Evolutionary conservation across 2,888 invertebrate genomes (phyloP).

Genomic region (Dolomedes plantarius): DNA sequence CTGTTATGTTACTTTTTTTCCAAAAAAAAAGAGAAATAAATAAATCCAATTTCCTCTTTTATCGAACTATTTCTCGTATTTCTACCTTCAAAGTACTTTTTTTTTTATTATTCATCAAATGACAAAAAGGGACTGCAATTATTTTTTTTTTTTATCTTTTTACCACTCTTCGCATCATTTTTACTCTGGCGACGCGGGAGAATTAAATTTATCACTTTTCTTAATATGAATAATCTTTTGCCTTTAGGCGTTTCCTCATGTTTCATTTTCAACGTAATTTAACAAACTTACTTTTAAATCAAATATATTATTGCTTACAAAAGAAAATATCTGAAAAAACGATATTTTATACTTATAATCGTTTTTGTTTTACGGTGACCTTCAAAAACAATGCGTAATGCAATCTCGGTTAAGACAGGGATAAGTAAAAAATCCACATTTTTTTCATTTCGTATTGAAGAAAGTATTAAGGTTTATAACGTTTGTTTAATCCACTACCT

Average conservation of each 20-base stretch:
- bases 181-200: not conserved
- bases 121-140: conserved; percentile 2
- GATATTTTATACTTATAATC: not conserved
- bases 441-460: too few species aligned
- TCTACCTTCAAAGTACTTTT: not conserved
- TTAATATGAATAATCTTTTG: not conserved
- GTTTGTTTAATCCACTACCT: too few species aligned
- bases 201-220: conserved; percentile 1
- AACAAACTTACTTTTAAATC: not conserved
- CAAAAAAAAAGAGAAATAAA: too few species aligned
- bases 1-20: too few species aligned
- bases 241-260: not conserved
- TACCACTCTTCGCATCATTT: not conserved
- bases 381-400: too few species aligned
- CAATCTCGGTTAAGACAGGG: too few species aligned
- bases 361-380: too few species aligned
- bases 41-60: not conserved
- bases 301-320: not conserved
- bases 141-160: not conserved
- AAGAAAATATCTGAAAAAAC: not conserved
- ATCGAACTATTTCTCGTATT: not conserved
- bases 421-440: too few species aligned
- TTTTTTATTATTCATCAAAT: not conserved
- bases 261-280: not conserved
- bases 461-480: too few species aligned